Base-by-base conservation (phyloP, 2,888 invertebrate species). In the Rhagonycha fulva region DNA sequence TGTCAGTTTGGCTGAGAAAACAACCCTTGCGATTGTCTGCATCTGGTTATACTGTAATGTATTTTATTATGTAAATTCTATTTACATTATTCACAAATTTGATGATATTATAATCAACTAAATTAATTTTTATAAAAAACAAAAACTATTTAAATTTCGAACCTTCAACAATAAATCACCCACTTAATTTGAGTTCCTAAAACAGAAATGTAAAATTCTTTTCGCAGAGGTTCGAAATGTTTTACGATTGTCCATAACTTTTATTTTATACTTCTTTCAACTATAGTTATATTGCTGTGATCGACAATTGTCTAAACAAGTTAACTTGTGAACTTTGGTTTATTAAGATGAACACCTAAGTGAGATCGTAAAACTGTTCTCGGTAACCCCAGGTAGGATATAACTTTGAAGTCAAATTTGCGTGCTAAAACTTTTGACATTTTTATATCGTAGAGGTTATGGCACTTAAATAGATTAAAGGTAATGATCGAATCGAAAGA, bases 1-100 rank as follows among this genome's bases (percentile, higher is more conserved):
- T 86, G 86, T 86, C 86, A 85, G 81, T 72, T 83, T 80, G 82
- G 82, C 83, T 84, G 82, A 81, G 84, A 83, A 84, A 84, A 83
- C 83, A 84, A 84, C 82, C 82, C 82, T 81, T 81, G 81, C 82
- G 84, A 83, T 82, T 83, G 79, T 81, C 82, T 79, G 81, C 81
- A 78, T 81, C 72, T 79, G 74, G 75, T 73, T 80, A 78, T 74
- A 77, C 75, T 76, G 79, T 78, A 80, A 81, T 80, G 80, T 80
- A 81, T 79, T 79, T 79, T 80, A 79, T 81, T 82, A 82, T 81
- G 80, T 74, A 76, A 72, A 78, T 78, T 80, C 79, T 82, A 79
- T 76, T 75, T 77, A 66, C 60, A 70, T 72, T 72, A 75, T 69
- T 71, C 70, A 68, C 72, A 75, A 73, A 78, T 78, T 78, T 66